phyloP scores from a whole-genome alignment of 2,113 vertebrate genomes.

The Tragulus kanchil region DNA sequence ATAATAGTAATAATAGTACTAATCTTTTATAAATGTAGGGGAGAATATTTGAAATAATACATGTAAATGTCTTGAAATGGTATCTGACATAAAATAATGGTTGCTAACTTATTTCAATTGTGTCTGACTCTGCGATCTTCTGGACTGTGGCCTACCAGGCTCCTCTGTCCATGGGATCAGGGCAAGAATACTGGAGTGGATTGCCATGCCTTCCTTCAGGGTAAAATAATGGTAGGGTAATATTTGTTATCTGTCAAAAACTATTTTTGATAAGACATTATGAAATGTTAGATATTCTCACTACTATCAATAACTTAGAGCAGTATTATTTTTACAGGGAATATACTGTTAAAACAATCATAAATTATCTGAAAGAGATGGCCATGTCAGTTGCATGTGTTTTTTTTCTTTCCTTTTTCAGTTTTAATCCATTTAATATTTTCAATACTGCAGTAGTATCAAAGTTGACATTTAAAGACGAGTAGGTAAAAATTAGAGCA shows the following conservation, averaged over 20 bases:
- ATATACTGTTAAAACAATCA: background rate
- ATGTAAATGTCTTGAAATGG: background rate
- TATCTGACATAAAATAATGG: background rate
- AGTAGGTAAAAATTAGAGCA: background rate
- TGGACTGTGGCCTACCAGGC: too few relatives aligned
- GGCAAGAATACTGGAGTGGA: too few relatives aligned
- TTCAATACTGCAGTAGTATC: background rate
- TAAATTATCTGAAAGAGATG: background rate
- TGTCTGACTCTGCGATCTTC: too few relatives aligned
- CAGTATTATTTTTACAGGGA: background rate
- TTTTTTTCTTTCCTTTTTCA: background rate
- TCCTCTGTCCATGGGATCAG: too few relatives aligned
- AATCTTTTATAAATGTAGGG: background rate
- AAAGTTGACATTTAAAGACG: background rate
- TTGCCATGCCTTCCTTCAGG: too few relatives aligned
- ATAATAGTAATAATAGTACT: background rate
- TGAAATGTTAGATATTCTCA: background rate
- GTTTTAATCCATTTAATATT: conserved; percentile 24
- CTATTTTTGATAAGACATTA: background rate
- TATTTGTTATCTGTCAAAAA: background rate
- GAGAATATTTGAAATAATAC: background rate
- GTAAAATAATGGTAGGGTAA: background rate
- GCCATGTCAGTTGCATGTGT: background rate
- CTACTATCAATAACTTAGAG: background rate
- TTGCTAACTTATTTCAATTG: too few relatives aligned